These are phyloP conservation scores for Acronicta leporina DNA, from an alignment of 2,888 invertebrate genomes.

Conservation along the genomic window DNA sequence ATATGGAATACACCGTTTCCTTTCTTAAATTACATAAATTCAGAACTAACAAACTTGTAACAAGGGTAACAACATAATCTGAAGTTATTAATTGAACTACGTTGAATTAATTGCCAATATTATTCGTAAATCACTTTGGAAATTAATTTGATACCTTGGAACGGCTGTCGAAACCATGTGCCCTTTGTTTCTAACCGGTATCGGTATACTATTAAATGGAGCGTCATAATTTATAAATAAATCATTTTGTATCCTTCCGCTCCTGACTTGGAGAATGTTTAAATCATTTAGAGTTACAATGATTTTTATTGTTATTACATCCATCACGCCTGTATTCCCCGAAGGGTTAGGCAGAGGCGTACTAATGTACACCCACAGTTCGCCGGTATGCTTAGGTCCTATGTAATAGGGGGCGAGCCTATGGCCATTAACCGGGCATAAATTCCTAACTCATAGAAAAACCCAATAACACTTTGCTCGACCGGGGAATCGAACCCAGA, in stretches of 20 bases:
- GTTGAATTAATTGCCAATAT: conserved; percentile 44
- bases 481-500: too few relatives aligned
- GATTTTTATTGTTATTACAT: too few relatives aligned
- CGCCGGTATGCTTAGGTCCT: too few relatives aligned
- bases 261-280: conserved; percentile 10
- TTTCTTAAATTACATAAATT: conserved; percentile 10
- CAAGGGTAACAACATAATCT: conserved; percentile 27
- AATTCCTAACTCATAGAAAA: too few relatives aligned
- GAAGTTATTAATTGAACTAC: conserved; percentile 42
- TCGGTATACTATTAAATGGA: conserved; percentile 48
- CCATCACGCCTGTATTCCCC: too few relatives aligned
- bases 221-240: conserved; percentile 45
- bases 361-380: too few relatives aligned
- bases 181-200: conserved; percentile 39
- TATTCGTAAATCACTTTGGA: conserved; percentile 50
- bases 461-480: too few relatives aligned
- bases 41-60: conserved; percentile 20
- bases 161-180: conserved; percentile 48
- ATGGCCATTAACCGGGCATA: too few relatives aligned
- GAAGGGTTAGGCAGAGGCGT: too few relatives aligned
- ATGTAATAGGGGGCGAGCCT: too few relatives aligned
- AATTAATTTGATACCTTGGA: conserved; percentile 55
- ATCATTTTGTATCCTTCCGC: conserved; percentile 20
- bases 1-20: conserved; percentile 3
- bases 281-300: too few relatives aligned